Conservation (phyloP, 2,797 vertebrate species). For the Pseudochirops cupreus region DNA sequence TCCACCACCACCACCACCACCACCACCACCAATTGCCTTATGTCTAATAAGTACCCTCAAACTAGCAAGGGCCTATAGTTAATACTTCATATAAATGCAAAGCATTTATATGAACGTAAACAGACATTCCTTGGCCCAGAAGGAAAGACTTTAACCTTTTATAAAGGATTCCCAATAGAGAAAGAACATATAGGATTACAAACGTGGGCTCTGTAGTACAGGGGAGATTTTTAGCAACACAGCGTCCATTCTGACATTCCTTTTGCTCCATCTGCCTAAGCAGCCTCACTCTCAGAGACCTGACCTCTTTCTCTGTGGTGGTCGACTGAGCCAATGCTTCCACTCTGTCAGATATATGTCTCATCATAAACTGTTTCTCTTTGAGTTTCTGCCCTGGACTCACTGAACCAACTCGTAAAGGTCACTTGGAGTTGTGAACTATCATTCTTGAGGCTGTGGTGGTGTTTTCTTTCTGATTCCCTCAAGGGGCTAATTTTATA, state of each 20-base stretch:
- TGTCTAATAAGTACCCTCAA: neutral
- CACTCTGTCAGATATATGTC: neutral
- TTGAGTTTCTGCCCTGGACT: neutral
- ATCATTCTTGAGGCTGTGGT: neutral
- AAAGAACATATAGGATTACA: neutral
- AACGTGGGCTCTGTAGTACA: neutral
- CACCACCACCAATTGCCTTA: neutral
- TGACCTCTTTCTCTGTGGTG: neutral
- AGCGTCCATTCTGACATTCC: neutral
- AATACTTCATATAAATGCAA: neutral
- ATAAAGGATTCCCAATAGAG: neutral
- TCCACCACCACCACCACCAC: neutral
- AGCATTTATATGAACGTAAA: neutral
- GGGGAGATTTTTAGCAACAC: neutral
- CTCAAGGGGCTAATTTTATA: neutral
- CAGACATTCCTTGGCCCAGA: neutral
- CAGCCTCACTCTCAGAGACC: neutral
- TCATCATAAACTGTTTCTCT: neutral
- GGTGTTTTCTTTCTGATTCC: neutral
- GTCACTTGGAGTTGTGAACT: neutral
- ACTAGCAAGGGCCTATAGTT: neutral
- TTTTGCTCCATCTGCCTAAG: neutral
- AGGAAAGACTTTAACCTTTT: neutral
- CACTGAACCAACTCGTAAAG: neutral
- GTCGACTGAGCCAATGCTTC: neutral